A percentile compares a stretch with the other conserved stretches of the same genome.
Evolutionary conservation across 2,888 invertebrate genomes (phyloP).

Genomic region (Cordylochernes scorpioides): DNA sequence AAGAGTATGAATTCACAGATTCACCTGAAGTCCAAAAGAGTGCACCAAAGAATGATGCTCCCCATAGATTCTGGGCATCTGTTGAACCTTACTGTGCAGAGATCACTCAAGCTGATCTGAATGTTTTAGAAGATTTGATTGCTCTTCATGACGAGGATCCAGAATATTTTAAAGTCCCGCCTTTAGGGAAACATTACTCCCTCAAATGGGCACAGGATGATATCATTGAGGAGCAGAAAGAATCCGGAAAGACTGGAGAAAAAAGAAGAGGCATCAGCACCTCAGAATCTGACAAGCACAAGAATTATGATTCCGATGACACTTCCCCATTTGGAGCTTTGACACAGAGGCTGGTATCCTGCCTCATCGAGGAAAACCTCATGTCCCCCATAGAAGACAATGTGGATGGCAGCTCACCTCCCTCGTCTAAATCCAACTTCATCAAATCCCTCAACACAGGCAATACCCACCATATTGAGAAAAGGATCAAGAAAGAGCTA

Average conservation of each 20-base stretch:
- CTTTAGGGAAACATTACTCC: constrained; percentile 65
- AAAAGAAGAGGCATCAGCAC: constrained; percentile 2
- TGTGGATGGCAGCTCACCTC: constrained; percentile 1
- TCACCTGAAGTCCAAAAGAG: constrained; percentile 13
- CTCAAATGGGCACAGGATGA: constrained; percentile 65
- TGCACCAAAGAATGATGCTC: constrained; percentile 64
- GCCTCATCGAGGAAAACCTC: constrained; percentile 55
- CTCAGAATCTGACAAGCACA: too few relatives aligned
- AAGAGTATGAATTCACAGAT: constrained; percentile 11
- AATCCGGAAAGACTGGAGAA: constrained; percentile 3
- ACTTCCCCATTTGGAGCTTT: constrained; percentile 38
- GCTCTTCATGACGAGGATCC: constrained; percentile 27
- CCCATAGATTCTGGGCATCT: constrained; percentile 80
- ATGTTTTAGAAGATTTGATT: constrained; percentile 39
- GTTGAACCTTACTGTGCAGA: constrained; percentile 79
- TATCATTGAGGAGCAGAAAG: constrained; percentile 25
- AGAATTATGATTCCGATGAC: constrained; percentile 4
- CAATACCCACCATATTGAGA: constrained; percentile 31
- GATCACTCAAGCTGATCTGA: constrained; percentile 56
- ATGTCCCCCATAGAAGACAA: constrained; percentile 20
- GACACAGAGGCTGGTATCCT: constrained; percentile 63
- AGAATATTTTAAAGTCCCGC: constrained; percentile 52
- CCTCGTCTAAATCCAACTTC: constrained; percentile 8
- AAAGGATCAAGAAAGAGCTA: constrained; percentile 52
- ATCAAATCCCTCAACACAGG: constrained; percentile 19